phyloP scores from a whole-genome alignment of 2,113 vertebrate species.

The Paramormyrops kingsleyae region DNA sequence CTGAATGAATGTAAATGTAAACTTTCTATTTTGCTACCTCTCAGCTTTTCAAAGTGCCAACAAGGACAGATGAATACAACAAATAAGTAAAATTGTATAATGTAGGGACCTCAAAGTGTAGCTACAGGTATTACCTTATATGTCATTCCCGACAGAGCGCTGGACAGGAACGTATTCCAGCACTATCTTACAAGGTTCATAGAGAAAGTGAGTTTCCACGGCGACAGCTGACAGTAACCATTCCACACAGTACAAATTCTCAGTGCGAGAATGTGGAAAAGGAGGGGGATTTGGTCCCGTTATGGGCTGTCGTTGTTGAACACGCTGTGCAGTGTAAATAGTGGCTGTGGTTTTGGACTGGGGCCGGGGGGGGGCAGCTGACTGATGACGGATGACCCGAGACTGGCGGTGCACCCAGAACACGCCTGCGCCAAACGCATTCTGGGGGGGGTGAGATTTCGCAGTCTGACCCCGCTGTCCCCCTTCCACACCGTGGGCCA shows the following conservation, averaged over 20 bases:
- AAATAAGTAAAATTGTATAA: neutral
- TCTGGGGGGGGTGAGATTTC: slow-evolving; percentile 9
- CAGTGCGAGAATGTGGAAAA: neutral
- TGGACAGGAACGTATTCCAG: neutral
- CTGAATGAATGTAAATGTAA: neutral
- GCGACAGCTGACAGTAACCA: neutral
- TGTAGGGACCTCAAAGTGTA: neutral
- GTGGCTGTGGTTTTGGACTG: neutral
- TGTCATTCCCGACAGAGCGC: neutral
- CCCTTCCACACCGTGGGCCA: neutral
- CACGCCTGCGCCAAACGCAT: slow-evolving; percentile 5
- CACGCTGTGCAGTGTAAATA: neutral
- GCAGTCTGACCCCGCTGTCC: neutral
- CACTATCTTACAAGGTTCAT: neutral
- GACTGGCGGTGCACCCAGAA: neutral
- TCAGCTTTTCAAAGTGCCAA: neutral
- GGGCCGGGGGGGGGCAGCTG: neutral
- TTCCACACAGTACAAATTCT: neutral
- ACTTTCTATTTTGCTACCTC: neutral
- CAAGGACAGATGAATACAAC: neutral
- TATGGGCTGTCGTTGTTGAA: neutral
- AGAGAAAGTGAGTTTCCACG: neutral
- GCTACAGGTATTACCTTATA: neutral
- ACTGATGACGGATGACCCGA: neutral
- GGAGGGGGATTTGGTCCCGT: neutral